phyloP scores from a whole-genome alignment of 2,113 vertebrate species.

The Vicugna pacos region DNA sequence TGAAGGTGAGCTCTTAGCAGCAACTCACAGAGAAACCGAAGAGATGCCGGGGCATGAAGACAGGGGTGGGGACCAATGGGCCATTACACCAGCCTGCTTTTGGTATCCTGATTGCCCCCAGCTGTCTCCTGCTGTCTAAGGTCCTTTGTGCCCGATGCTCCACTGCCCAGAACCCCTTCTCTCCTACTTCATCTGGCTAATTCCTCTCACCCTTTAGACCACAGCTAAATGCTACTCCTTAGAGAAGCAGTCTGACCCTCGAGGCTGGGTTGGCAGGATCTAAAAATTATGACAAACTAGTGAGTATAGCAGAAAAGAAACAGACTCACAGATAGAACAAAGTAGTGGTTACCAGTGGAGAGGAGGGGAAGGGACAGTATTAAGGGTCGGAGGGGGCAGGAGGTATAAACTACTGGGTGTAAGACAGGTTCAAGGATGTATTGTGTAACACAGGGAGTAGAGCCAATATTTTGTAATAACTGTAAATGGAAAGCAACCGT shows the following conservation, averaged over 20 bases:
- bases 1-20: not conserved
- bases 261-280: not conserved
- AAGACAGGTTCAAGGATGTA: not conserved
- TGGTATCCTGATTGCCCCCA: not conserved
- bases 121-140: not conserved
- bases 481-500: not conserved
- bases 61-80: rapidly evolving
- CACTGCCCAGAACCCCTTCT: not conserved
- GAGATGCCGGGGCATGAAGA: not conserved
- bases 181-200: not conserved
- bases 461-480: not conserved
- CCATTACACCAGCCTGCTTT: not conserved
- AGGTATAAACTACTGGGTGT: not conserved
- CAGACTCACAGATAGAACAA: not conserved
- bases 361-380: not conserved
- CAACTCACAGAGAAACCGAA: not conserved
- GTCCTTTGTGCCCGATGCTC: not conserved
- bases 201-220: not conserved
- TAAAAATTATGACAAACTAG: not conserved
- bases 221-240: not conserved
- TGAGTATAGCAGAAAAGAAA: too few species aligned
- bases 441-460: not conserved
- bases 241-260: not conserved
- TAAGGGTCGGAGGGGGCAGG: not conserved
- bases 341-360: not conserved